These are phyloP conservation scores for Eremophila alpestris DNA, from an alignment of 2,797 vertebrate genomes.

Conservation along the genomic window DNA sequence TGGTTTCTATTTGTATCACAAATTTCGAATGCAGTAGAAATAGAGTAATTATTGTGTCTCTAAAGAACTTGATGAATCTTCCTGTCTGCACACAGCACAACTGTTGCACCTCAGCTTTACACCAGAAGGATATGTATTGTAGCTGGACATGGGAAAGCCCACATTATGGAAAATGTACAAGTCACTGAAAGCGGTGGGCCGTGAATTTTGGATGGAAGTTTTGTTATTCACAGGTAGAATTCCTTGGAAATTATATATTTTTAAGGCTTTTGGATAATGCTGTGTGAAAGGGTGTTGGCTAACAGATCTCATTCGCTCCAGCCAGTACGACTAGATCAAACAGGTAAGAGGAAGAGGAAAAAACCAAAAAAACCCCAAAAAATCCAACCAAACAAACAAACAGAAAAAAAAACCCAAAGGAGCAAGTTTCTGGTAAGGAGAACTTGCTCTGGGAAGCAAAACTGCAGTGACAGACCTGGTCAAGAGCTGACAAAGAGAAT, in stretches of 20 bases:
- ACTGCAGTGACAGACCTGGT: background rate
- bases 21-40: conserved; percentile 5
- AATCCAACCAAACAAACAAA: background rate
- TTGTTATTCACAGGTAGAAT: background rate
- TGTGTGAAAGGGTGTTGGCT: background rate
- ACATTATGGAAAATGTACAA: background rate
- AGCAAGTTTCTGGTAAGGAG: background rate
- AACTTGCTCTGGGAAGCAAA: background rate
- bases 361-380: too few relatives aligned
- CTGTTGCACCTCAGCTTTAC: background rate
- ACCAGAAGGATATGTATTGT: background rate
- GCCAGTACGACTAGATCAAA: background rate
- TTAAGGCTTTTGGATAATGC: background rate
- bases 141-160: background rate
- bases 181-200: background rate
- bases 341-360: background rate
- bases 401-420: background rate
- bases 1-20: background rate
- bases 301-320: background rate
- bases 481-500: rapidly evolving
- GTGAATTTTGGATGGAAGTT: background rate
- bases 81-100: background rate
- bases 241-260: background rate
- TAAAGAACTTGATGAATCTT: conserved; percentile 40
- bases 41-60: conserved; percentile 1